phyloP scores from a whole-genome alignment of 2,797 vertebrate species.

The Coregonus ussuriensis region DNA sequence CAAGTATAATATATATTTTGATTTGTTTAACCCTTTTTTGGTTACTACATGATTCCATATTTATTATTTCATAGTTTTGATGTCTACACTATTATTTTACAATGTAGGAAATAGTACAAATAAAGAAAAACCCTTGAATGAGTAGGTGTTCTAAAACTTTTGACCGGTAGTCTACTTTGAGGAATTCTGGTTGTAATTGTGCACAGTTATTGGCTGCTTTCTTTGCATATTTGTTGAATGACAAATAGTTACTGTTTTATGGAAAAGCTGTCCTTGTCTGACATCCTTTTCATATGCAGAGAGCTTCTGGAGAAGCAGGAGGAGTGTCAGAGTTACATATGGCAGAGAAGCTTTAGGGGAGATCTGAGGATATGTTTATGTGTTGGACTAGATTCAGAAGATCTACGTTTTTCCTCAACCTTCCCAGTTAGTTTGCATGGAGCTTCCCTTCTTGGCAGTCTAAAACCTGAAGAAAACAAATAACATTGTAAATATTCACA shows the following conservation, averaged over 20 bases:
- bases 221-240: neutral
- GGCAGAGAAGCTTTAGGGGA: neutral
- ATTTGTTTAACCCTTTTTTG: no score
- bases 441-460: neutral
- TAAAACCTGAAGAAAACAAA: neutral
- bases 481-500: conserved; percentile 26
- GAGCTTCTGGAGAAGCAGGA: neutral
- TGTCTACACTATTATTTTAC: no score
- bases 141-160: no score
- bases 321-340: neutral
- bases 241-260: neutral
- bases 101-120: no score
- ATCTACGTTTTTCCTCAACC: neutral
- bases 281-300: neutral
- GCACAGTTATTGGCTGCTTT: neutral
- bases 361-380: neutral
- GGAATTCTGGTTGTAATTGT: neutral
- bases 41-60: no score
- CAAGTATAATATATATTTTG: no score
- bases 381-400: neutral
- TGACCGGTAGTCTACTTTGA: neutral
- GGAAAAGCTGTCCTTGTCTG: neutral
- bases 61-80: no score
- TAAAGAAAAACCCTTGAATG: no score
- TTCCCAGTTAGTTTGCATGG: neutral